Conservation (phyloP, 1,140 invertebrate species). For the Melipona quadrifasciata region DNA sequence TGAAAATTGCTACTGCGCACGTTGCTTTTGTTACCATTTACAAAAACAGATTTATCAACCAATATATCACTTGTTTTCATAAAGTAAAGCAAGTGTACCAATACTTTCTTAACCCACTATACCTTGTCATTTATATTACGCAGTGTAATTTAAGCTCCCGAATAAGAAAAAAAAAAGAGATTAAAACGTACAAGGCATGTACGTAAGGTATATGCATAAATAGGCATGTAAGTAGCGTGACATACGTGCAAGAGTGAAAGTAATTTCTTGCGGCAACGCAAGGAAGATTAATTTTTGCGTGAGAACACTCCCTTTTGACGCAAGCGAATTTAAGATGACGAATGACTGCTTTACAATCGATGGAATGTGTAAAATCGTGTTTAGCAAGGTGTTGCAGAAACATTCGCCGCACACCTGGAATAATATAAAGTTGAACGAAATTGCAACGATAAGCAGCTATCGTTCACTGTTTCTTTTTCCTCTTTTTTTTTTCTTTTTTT, state of each 20-base stretch:
- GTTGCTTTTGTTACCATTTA: too few species aligned
- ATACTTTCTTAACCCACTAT: too few species aligned
- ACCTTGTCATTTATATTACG: background rate
- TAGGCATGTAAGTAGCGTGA: background rate
- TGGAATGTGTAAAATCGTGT: too few species aligned
- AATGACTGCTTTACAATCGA: constrained; percentile 15
- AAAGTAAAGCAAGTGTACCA: too few species aligned
- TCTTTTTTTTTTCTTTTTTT: too few species aligned
- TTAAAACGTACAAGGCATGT: background rate
- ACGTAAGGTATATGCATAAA: background rate
- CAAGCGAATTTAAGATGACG: constrained; percentile 1
- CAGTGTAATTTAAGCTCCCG: background rate
- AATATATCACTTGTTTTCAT: too few species aligned
- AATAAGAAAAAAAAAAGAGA: background rate
- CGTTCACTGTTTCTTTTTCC: background rate
- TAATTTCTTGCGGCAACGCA: background rate
- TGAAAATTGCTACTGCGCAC: too few species aligned
- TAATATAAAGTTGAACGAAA: background rate
- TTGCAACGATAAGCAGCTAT: background rate
- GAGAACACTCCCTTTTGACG: background rate
- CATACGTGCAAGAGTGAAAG: background rate
- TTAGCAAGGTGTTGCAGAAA: background rate
- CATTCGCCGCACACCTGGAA: background rate
- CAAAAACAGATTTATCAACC: too few species aligned
- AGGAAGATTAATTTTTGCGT: constrained; percentile 19